A percentile compares a stretch with the other conserved stretches of the same genome.
Conservation (phyloP, 2,888 invertebrate species). For the Tetropium fuscum region DNA sequence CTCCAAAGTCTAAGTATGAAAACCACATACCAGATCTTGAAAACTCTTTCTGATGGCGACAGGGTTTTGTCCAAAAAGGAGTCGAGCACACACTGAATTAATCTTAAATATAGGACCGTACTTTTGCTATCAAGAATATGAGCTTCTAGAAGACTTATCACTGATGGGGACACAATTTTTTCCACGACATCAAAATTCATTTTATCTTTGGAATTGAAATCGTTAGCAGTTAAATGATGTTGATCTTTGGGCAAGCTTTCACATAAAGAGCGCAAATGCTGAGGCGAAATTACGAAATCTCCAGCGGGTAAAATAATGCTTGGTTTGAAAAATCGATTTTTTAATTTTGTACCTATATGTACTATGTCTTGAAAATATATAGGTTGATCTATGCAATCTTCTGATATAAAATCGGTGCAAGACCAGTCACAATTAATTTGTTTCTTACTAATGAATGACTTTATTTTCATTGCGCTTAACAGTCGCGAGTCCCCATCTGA, state of each 20-base stretch:
- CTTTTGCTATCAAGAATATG: neutral
- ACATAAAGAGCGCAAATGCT: slow-evolving; percentile 13
- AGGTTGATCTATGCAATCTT: too few species aligned
- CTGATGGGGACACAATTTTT: neutral
- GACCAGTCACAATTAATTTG: slow-evolving; percentile 1
- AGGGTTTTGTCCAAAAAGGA: slow-evolving; percentile 1
- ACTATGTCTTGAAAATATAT: slow-evolving; percentile 19
- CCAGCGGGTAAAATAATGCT: neutral
- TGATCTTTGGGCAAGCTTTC: too few species aligned
- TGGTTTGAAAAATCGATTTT: slow-evolving; percentile 15
- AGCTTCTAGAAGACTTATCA: neutral
- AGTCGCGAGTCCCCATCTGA: slow-evolving; percentile 25
- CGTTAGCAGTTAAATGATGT: neutral
- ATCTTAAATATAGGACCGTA: slow-evolving; percentile 10
- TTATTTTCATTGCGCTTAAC: slow-evolving; percentile 22
- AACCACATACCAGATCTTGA: neutral
- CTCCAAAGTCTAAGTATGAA: slow-evolving; percentile 19
- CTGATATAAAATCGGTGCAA: neutral
- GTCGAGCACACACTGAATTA: neutral
- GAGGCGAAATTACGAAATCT: neutral
- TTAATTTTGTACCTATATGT: slow-evolving; percentile 21
- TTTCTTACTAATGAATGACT: neutral
- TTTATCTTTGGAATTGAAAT: slow-evolving; percentile 16
- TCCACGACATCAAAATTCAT: slow-evolving; percentile 22
- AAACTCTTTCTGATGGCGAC: neutral